Percentiles rank a stretch among this genome's conserved stretches.
Evolutionary conservation across 2,888 invertebrate species (phyloP).

Genomic region (Argyra leucocephala): DNA sequence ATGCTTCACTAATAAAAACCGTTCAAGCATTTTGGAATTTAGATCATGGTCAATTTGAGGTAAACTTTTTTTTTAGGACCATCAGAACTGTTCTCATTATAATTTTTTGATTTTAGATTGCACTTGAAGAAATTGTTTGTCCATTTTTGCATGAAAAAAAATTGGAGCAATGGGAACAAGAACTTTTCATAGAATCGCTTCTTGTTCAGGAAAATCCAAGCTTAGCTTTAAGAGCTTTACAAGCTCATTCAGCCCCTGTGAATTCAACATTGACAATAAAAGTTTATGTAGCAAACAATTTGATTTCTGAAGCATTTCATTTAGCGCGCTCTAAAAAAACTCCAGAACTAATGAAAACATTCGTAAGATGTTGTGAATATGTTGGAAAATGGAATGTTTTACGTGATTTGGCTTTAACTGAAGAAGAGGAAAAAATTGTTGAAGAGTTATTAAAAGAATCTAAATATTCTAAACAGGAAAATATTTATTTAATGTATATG

Average conservation of each 20-base stretch:
- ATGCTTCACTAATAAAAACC: conserved; percentile 63
- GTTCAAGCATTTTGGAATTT: conserved; percentile 83
- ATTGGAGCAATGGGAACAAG: conserved; percentile 35
- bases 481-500: conserved; percentile 37
- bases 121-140: conserved; percentile 35
- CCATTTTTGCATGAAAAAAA: conserved; percentile 31
- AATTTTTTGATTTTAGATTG: conserved; percentile 24
- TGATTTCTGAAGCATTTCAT: conserved; percentile 39
- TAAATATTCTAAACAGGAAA: conserved; percentile 31
- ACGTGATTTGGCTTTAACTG: conserved; percentile 34
- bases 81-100: conserved; percentile 15
- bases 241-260: conserved; percentile 31
- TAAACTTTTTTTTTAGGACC: conserved; percentile 12
- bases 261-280: conserved; percentile 31
- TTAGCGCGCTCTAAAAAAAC: conserved; percentile 35
- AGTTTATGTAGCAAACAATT: conserved; percentile 37
- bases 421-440: conserved; percentile 35
- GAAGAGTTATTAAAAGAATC: conserved; percentile 33
- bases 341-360: conserved; percentile 32
- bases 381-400: conserved; percentile 33
- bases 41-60: conserved; percentile 75
- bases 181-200: conserved; percentile 35
- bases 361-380: conserved; percentile 34
- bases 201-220: conserved; percentile 30
- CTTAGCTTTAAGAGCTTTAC: conserved; percentile 34